phyloP scores from a whole-genome alignment of 1,140 invertebrate genomes.

The Drosophila ercepeae region DNA sequence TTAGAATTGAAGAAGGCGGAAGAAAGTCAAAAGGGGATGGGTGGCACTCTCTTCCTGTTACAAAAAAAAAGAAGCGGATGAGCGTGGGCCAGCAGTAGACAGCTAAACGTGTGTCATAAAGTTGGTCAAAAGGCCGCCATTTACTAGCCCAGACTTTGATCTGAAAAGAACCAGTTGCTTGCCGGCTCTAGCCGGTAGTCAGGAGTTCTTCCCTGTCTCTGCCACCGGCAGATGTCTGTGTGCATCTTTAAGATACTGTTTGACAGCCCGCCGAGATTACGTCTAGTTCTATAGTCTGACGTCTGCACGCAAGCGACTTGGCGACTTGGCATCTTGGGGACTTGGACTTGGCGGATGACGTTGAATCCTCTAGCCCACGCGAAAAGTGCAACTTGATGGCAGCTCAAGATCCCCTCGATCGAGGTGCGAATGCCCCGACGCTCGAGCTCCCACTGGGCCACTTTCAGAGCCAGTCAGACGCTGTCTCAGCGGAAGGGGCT shows the following conservation, averaged over 20 bases:
- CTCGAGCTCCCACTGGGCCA: conserved; percentile 35
- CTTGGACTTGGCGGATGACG: conserved; percentile 32
- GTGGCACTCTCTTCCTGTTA: conserved; percentile 19
- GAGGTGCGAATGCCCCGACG: conserved; percentile 40
- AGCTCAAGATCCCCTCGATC: background rate
- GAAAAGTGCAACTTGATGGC: background rate
- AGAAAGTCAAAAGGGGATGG: conserved; percentile 1
- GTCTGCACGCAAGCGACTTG: conserved; percentile 34
- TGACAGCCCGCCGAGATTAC: conserved; percentile 63
- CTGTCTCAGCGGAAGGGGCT: conserved; percentile 21
- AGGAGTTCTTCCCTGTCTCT: background rate
- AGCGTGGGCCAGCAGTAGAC: conserved; percentile 40
- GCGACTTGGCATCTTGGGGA: background rate
- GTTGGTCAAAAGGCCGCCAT: conserved; percentile 58
- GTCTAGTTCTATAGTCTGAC: conserved; percentile 35
- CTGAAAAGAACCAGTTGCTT: conserved; percentile 32
- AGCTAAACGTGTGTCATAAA: conserved; percentile 61
- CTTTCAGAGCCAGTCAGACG: conserved; percentile 46
- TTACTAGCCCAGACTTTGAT: conserved; percentile 27
- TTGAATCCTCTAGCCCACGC: conserved; percentile 36
- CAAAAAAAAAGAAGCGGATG: conserved; percentile 27
- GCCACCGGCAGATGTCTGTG: conserved; percentile 9
- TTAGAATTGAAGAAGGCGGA: background rate
- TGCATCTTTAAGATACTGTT: conserved; percentile 69
- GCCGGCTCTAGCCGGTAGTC: conserved; percentile 2